Evolutionary conservation across 2,888 invertebrate species (phyloP).

Genomic region (Calameuta filiformis): DNA sequence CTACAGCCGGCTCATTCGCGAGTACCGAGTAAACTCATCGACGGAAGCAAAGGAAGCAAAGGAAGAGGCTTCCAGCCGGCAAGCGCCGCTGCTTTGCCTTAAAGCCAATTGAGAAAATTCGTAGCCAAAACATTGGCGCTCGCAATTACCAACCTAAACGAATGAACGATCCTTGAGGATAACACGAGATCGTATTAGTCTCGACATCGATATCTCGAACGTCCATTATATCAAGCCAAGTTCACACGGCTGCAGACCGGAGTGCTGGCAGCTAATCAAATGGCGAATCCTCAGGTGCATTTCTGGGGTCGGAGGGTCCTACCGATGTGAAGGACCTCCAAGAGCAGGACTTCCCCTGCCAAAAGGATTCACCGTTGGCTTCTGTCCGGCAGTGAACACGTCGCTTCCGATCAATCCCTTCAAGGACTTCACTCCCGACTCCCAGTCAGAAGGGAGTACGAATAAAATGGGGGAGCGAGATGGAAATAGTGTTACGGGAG

Average conservation of each 20-base stretch:
- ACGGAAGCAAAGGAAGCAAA: not conserved
- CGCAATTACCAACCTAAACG: not conserved
- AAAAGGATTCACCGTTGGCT: conserved; percentile 23
- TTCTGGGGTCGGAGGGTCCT: not conserved
- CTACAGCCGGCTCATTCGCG: not conserved
- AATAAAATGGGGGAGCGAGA: conserved; percentile 34
- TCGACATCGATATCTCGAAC: not conserved
- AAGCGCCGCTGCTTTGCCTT: not conserved
- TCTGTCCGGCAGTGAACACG: conserved; percentile 32
- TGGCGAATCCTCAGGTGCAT: not conserved
- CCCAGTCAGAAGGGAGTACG: conserved; percentile 36
- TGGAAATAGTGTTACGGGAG: not conserved
- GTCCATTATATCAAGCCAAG: not conserved
- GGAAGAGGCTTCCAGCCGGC: not conserved
- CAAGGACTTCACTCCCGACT: conserved; percentile 45
- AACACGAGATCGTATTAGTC: not conserved
- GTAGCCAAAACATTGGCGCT: not conserved
- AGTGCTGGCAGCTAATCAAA: not conserved
- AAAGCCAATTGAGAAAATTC: not conserved
- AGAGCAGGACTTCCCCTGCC: not conserved
- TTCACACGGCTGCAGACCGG: not conserved
- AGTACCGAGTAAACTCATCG: not conserved
- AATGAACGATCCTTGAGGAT: not conserved
- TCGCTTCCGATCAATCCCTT: conserved; percentile 49
- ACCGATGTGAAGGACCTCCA: not conserved